Evolutionary conservation across 2,888 invertebrate genomes (phyloP), one percentile per base, ranked within the genome.

Genomic region (Scaptomyza tumidula): DNA sequence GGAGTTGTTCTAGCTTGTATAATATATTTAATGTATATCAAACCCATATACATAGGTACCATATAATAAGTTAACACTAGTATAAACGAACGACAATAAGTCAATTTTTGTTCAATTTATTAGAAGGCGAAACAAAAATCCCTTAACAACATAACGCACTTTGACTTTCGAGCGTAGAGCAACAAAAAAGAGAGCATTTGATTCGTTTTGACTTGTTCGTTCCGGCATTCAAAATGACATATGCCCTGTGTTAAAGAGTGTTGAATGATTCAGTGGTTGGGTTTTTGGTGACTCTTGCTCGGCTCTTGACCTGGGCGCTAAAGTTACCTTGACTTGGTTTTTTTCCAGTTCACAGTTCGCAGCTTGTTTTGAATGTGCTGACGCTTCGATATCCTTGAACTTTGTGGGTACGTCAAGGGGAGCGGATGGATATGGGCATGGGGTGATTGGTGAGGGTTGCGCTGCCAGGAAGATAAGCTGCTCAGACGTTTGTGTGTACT

Each of bases 361-460:
- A 54, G 59, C 41, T 63, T 50, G 54, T 57, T 72, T 72, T 67
- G 54, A 68, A 69, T 64, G 55, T 59, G 52, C 66, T 60, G 60
- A 58, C 70, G 67, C 70, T 70, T 63, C 61, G 63, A 71, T 76
- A 82, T 83, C 78, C 80, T 85, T 78, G 85, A 83, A 82, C 74
- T 65, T 57, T 63, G 29, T 35, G 39, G 39, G 39, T 16, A 39
- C 7, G 39, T n/a, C 3, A 5, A 14, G 37, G n/a, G 53, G 55
- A 29, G n/a, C 6, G n/a, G 37, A 13, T 6, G n/a, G 37, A 14
- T 24, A 24, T 24, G 24, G 24, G 3, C 2, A 24, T 24, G 24
- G 24, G 24, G 24, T 4, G 24, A 3, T 19, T 6, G 14, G 14
- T n/a, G 1, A n/a, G n/a, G n/a, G 27, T 27, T 24, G 24, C 29